Conservation (phyloP, 2,888 invertebrate species). For the Hypsopygia costalis region DNA sequence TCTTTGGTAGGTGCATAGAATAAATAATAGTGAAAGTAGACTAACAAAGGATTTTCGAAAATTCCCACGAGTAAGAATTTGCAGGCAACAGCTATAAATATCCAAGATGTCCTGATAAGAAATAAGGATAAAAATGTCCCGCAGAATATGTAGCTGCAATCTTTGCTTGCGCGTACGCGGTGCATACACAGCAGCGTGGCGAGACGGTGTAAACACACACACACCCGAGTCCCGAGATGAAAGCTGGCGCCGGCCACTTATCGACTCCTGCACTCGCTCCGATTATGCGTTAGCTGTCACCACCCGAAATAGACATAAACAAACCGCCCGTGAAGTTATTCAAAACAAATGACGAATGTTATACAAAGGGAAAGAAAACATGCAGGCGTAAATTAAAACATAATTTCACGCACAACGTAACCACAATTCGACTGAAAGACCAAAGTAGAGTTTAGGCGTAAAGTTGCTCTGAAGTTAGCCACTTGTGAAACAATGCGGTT, state of each 20-base stretch:
- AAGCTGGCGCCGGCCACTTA: conserved; percentile 73
- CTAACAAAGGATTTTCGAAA: too few species aligned
- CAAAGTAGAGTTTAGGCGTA: not conserved
- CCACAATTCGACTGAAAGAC: not conserved
- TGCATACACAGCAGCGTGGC: conserved; percentile 25
- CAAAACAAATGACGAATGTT: conserved; percentile 18
- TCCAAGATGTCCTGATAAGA: too few species aligned
- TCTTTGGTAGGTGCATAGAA: too few species aligned
- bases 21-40: too few species aligned
- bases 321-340: conserved; percentile 25
- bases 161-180: conserved; percentile 35
- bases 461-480: not conserved
- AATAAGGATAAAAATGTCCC: too few species aligned
- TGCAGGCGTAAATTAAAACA: conserved; percentile 8
- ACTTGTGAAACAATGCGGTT: conserved; percentile 1
- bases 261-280: conserved; percentile 64
- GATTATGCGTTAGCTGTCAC: conserved; percentile 67
- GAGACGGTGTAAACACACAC: conserved; percentile 45
- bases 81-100: too few species aligned
- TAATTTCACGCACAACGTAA: conserved; percentile 1
- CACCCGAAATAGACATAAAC: conserved; percentile 67
- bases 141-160: too few species aligned
- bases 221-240: conserved; percentile 45
- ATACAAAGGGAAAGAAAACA: conserved; percentile 15
- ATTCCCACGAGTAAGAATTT: too few species aligned